phyloP scores from a whole-genome alignment of 2,888 invertebrate genomes.

The Liopterus haemorrhoidalis region DNA sequence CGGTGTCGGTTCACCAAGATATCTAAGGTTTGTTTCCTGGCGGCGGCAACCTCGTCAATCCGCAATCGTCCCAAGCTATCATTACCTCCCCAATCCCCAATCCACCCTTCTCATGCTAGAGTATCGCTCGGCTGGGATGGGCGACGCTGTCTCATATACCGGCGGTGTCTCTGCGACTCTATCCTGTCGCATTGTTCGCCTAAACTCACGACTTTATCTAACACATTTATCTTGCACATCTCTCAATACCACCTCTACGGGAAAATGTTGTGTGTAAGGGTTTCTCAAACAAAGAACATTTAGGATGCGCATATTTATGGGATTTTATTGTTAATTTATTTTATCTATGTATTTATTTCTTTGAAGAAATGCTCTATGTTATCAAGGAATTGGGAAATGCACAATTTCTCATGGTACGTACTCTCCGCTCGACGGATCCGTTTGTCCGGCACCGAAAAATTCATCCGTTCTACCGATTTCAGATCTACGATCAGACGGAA shows the following conservation, averaged over 20 bases:
- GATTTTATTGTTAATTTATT: too few relatives aligned
- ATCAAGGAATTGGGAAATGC: too few relatives aligned
- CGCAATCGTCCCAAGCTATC: constrained; percentile 22
- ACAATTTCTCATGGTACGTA: too few relatives aligned
- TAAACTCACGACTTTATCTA: constrained; percentile 21
- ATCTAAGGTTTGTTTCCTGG: constrained; percentile 10
- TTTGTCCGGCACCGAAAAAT: too few relatives aligned
- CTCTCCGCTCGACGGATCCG: too few relatives aligned
- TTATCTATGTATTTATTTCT: too few relatives aligned
- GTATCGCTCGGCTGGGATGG: neutral
- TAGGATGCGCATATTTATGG: too few relatives aligned
- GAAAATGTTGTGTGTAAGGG: too few relatives aligned
- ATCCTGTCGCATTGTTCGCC: constrained; percentile 20
- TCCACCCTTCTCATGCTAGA: neutral
- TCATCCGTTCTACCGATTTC: too few relatives aligned
- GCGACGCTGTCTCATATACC: neutral
- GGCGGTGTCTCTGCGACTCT: constrained; percentile 11
- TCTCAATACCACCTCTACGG: constrained; percentile 19
- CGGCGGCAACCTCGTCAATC: constrained; percentile 20
- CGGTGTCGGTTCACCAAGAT: constrained; percentile 22
- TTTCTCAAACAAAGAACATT: too few relatives aligned
- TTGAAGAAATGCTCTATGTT: too few relatives aligned
- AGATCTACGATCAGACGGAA: too few relatives aligned
- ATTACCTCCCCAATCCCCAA: neutral
- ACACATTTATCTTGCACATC: constrained; percentile 22